Base-by-base conservation (phyloP, 2,113 vertebrate species). In the Empidonax alnorum region DNA sequence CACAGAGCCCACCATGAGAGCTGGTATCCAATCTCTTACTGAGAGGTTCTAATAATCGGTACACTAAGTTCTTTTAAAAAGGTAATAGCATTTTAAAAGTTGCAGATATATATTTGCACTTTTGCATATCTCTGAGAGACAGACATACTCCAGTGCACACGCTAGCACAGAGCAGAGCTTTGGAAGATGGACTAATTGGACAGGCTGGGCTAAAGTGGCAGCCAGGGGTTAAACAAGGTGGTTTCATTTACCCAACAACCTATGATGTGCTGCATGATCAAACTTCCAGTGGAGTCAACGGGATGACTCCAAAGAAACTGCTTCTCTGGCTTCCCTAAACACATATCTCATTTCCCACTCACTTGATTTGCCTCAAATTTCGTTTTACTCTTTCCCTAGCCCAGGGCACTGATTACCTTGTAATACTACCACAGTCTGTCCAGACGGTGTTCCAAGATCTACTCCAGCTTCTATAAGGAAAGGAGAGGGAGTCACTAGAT, bases 1-100 rank as follows among this genome's bases (percentile, higher is more conserved):
- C 17, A 37, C 0, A 0, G 21, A 76, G 58, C 30, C 49, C 47
- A 69, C 53, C 58, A 59, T 0, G 0, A 84, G 7, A 84, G 52
- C 5, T 49, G 56, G 41, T 61, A 78, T n/a, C 35, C 35, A 35
- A 1, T 44, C 75, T 90, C 71, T 68, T 31, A 90, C 21, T 42
- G 16, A 42, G 7, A 35, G 19, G 25, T 89, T 77, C 55, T 71
- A 88, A 63, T 30, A 91, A 35, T 3, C 22, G 68, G 15, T 28
- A 62, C 5, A 30, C 7, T 23, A n/a, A 58, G 30, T 25, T 71
- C 31, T 77, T 76, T 44, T 20, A 42, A 74, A 77, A 90, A 86
- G 33, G 14, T 24, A 80, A 55, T 1, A 47, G 24, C 27, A 91
- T 87, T 72, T 52, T 35, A 56, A 9, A 87, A 91, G 52, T 41